phyloP scores from a whole-genome alignment of 2,113 vertebrate species.

The Chamaea fasciata region DNA sequence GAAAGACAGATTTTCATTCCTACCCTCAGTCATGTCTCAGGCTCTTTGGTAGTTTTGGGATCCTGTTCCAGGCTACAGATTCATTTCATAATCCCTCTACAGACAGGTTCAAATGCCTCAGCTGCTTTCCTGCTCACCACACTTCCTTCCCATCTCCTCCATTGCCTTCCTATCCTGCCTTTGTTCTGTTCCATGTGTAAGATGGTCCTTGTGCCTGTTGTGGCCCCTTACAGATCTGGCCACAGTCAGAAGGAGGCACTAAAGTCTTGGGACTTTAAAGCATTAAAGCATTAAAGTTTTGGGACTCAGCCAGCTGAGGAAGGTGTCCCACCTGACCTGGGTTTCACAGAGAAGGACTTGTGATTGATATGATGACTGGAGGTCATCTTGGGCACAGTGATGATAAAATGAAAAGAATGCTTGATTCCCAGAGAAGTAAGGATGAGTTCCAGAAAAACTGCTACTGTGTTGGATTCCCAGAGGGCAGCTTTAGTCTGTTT shows the following conservation, averaged over 20 bases:
- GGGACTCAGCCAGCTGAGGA: background rate
- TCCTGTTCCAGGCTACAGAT: background rate
- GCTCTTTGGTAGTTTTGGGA: background rate
- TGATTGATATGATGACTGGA: background rate
- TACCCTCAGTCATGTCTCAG: background rate
- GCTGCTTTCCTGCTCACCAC: background rate
- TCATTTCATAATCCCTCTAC: background rate
- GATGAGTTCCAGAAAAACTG: background rate
- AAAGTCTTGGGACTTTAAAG: background rate
- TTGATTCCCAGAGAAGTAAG: background rate
- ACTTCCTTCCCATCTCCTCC: background rate
- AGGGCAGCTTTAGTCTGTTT: background rate
- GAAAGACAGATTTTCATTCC: constrained; percentile 10
- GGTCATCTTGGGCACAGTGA: background rate
- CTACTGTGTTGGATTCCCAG: background rate
- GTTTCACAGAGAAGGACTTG: background rate
- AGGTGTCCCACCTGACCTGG: background rate
- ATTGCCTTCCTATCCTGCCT: background rate
- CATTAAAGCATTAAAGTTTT: background rate
- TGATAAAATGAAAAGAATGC: background rate
- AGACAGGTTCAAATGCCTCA: background rate
- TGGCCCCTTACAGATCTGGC: background rate
- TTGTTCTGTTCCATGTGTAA: accelerated
- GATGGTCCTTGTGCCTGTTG: background rate
- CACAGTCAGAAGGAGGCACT: background rate